Percentiles rank a stretch among this genome's conserved stretches.
Conservation (phyloP, 2,888 invertebrate genomes). For the Gonocerus acuteangulatus region DNA sequence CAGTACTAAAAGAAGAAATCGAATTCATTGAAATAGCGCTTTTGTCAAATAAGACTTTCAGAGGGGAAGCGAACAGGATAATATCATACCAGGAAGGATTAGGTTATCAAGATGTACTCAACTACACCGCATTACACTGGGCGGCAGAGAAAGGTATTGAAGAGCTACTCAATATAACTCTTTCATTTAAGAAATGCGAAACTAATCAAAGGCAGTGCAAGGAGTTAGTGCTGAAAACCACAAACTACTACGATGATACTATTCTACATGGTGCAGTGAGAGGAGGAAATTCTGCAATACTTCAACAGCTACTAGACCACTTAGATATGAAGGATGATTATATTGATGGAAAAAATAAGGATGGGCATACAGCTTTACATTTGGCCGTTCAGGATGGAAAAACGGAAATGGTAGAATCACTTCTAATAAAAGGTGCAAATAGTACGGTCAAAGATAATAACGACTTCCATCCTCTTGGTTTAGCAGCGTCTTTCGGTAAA, state of each 20-base stretch:
- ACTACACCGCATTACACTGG: neutral
- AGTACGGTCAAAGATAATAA: neutral
- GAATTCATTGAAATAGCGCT: neutral
- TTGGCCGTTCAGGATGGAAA: constrained; percentile 34
- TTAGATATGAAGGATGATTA: neutral
- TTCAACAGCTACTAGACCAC: neutral
- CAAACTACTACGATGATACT: neutral
- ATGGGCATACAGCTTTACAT: constrained; percentile 35
- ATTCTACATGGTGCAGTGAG: neutral
- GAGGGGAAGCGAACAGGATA: neutral
- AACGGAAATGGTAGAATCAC: constrained; percentile 14
- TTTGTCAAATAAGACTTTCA: neutral
- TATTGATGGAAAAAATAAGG: neutral
- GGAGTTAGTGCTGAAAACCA: neutral
- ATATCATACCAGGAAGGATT: neutral
- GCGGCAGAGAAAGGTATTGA: neutral
- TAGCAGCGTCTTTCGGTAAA: neutral
- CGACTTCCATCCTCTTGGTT: neutral
- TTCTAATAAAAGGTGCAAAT: neutral
- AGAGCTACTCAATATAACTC: neutral
- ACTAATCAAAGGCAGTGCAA: neutral
- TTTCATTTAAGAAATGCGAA: neutral
- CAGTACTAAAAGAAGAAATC: neutral
- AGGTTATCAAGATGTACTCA: neutral
- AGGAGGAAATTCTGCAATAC: neutral